phyloP scores from a whole-genome alignment of 2,113 vertebrate genomes.

The Eupsittula cactorum region DNA sequence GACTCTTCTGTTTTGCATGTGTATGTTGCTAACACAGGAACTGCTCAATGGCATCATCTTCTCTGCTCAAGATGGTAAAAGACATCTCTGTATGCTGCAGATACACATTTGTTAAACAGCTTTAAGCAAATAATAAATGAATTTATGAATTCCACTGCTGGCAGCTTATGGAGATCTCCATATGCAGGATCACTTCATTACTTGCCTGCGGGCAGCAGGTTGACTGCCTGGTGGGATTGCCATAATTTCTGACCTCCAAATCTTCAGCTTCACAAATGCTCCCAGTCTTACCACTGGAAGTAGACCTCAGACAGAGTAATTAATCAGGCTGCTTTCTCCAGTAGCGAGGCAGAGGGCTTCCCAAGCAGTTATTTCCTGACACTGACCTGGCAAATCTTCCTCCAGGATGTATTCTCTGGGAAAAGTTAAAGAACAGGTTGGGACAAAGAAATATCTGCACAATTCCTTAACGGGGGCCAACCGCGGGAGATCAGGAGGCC shows the following conservation, averaged over 20 bases:
- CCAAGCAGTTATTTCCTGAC: background rate
- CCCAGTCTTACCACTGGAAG: background rate
- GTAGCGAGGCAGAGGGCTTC: background rate
- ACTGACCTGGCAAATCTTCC: background rate
- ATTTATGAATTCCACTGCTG: background rate
- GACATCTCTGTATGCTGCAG: background rate
- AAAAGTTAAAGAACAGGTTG: background rate
- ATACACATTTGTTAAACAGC: background rate
- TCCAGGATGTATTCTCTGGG: background rate
- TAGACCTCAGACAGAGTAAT: background rate
- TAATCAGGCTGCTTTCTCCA: background rate
- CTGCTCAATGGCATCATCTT: background rate
- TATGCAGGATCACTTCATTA: background rate
- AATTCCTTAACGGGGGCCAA: background rate
- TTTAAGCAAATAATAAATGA: background rate
- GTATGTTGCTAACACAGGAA: background rate
- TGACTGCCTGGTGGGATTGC: background rate
- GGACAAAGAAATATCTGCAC: background rate
- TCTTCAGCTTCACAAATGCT: background rate
- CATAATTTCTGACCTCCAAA: background rate
- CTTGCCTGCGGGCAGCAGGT: background rate
- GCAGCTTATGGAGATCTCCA: background rate
- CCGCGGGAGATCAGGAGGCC: background rate
- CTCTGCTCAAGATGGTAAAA: accelerated
- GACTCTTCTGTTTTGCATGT: background rate